Base-by-base conservation (phyloP, 2,888 invertebrate genomes). In the Adineta ricciae region DNA sequence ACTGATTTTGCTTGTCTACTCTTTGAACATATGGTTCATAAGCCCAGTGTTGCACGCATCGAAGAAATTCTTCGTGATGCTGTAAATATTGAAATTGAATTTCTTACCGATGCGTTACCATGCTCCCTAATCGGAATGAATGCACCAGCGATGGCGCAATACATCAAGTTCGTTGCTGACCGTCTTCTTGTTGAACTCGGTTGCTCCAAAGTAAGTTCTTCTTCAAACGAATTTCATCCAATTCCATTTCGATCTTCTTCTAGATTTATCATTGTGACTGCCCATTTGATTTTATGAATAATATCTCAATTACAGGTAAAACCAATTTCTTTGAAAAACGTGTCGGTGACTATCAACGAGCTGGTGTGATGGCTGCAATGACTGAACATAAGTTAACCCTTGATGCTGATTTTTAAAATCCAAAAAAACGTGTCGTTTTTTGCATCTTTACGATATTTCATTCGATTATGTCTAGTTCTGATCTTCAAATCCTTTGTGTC, bases 271-370 rank as follows among this genome's bases (percentile, higher is more conserved):
- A 95, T 88, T 93, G 94, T 0, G 94, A 94, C 88, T 99, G 99
- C 92, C 99, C 99, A 14, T 99, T 99, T 91, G 96, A 96, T 91
- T 99, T 99, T 91, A 99, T 99, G 99, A 96, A 96, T 89, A 94
- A 96, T 88, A 98, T 99, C 88, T 98, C 97, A 0, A 92, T 97
- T 88, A 97, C 98, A 89, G 99, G 99, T n/a, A 99, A 99, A 91
- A 99, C 99, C 0, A 99, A 99, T 91, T 99, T 99, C 92, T 99
- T 99, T 89, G 99, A 99, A 91, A 98, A 97, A 91, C 95, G 96
- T 91, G 99, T 99, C 11, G 97, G 96, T 0, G 98, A 98, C 90
- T 98, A 98, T 90, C 96, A 97, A 90, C 97, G 96, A 89, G 94
- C 94, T 92, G 97, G 97, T n/a, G 96, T 97, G 0, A 95, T 94